A percentile compares a stretch with the other conserved stretches of the same genome.
phyloP scores from a whole-genome alignment of 2,888 invertebrate species.

The Corythucha ciliata region DNA sequence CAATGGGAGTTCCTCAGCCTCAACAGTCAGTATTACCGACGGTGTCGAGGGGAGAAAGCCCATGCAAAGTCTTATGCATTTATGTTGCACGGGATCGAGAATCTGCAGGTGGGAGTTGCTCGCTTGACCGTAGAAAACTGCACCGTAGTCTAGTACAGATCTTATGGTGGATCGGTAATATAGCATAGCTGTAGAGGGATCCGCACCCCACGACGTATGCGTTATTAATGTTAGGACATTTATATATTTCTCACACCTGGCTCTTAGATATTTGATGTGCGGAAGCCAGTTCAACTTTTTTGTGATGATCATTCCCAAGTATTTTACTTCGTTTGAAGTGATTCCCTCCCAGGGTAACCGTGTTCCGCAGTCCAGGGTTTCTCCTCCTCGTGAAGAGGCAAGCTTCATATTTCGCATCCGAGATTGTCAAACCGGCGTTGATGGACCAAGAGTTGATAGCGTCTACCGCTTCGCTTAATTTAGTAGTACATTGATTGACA shows the following conservation, averaged over 20 bases:
- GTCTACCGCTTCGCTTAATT: neutral
- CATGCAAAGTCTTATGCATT: neutral
- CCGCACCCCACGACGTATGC: neutral
- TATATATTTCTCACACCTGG: neutral
- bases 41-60: neutral
- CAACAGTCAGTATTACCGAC: neutral
- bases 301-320: neutral
- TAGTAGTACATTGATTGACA: neutral
- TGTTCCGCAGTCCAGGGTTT: neutral
- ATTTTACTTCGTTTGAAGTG: neutral
- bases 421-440: neutral
- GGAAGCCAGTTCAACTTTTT: neutral
- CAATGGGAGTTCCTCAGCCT: slow-evolving; percentile 2
- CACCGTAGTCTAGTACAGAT: neutral
- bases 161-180: neutral
- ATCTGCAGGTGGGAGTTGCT: neutral
- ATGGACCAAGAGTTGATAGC: neutral
- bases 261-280: neutral
- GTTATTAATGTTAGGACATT: neutral
- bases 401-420: neutral
- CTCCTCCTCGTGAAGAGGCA: neutral
- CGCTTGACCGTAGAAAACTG: slow-evolving; percentile 3
- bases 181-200: neutral
- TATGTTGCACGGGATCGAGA: neutral
- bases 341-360: neutral